Evolutionary conservation across 1,140 invertebrate genomes (phyloP).

Genomic region (Lordiphosa mommai): DNA sequence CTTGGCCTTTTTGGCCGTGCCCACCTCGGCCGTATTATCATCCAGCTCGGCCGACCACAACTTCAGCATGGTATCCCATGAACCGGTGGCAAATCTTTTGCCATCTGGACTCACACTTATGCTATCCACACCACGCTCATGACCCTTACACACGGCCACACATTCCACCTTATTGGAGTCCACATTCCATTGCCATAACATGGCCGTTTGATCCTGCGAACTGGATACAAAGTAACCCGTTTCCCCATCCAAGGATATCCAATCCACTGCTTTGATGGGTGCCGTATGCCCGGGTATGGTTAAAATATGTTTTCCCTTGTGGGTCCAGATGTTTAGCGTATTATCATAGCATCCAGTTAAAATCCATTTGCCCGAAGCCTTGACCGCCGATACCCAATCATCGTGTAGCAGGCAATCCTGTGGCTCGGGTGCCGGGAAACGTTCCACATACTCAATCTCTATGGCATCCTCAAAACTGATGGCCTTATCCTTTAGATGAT

Average conservation of each 20-base stretch:
- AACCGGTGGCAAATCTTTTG: slow-evolving; percentile 90
- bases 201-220: slow-evolving; percentile 95
- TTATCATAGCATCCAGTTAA: slow-evolving; percentile 97
- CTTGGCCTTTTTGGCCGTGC: slow-evolving; percentile 67
- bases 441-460: slow-evolving; percentile 94
- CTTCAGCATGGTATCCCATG: slow-evolving; percentile 93
- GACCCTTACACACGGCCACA: slow-evolving; percentile 90
- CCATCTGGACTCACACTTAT: slow-evolving; percentile 86
- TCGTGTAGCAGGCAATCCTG: slow-evolving; percentile 95
- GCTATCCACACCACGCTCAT: slow-evolving; percentile 93
- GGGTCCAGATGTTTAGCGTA: slow-evolving; percentile 93
- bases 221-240: slow-evolving; percentile 89
- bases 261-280: slow-evolving; percentile 92
- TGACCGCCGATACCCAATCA: slow-evolving; percentile 96
- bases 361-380: slow-evolving; percentile 89
- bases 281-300: slow-evolving; percentile 92
- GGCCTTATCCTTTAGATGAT: slow-evolving; percentile 85
- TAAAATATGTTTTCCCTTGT: slow-evolving; percentile 89
- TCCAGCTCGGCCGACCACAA: slow-evolving; percentile 86
- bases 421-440: slow-evolving; percentile 92
- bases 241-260: slow-evolving; percentile 86
- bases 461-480: slow-evolving; percentile 88
- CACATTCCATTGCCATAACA: slow-evolving; percentile 94
- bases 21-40: slow-evolving; percentile 62
- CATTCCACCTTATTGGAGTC: slow-evolving; percentile 88